These are phyloP conservation scores for Sarcoramphus papa DNA, from an alignment of 2,797 vertebrate genomes.

Conservation along the genomic window DNA sequence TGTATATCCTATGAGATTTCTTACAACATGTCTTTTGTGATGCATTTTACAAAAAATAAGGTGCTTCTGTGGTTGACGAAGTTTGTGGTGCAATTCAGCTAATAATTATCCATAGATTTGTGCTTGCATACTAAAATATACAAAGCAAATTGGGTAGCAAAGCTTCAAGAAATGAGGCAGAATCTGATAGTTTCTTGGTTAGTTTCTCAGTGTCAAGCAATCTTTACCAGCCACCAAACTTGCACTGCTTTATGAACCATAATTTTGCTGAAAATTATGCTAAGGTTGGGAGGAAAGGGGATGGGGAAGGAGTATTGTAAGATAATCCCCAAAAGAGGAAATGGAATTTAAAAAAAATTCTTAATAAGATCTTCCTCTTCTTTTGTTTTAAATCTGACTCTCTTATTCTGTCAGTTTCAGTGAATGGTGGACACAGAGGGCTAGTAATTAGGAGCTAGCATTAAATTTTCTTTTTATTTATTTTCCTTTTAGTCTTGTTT, in stretches of 20 bases:
- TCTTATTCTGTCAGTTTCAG: not conserved
- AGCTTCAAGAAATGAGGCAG: not conserved
- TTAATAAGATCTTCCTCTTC: not conserved
- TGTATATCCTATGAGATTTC: not conserved
- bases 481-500: not conserved
- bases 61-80: not conserved
- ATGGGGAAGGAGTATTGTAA: not conserved
- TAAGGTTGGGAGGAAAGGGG: not conserved
- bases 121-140: not conserved
- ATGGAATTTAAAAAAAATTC: not conserved
- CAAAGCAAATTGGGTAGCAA: not conserved
- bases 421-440: not conserved
- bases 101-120: not conserved
- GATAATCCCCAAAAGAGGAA: not conserved
- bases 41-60: not conserved
- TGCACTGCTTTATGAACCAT: not conserved
- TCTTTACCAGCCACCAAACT: not conserved
- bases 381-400: not conserved
- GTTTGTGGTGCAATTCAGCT: not conserved
- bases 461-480: not conserved
- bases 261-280: not conserved
- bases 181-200: not conserved
- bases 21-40: not conserved
- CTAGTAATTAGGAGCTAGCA: not conserved
- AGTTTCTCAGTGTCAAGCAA: not conserved